Evolutionary conservation across 2,888 invertebrate genomes (phyloP).

Genomic region (Sarcophaga variegata): DNA sequence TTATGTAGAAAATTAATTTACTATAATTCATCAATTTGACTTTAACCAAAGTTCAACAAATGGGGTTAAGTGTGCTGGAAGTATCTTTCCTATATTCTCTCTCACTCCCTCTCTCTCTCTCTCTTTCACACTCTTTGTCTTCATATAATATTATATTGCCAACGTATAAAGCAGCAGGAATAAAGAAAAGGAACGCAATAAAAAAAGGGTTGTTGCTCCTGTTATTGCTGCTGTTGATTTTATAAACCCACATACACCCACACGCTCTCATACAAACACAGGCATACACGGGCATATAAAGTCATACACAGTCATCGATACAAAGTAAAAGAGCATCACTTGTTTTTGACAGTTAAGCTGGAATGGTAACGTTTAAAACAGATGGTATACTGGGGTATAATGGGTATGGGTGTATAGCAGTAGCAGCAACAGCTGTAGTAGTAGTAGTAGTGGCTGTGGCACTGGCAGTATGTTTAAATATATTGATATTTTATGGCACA

Average conservation of each 20-base stretch:
- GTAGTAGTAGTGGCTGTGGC: not conserved
- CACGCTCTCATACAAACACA: not conserved
- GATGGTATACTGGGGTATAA: constrained; percentile 19
- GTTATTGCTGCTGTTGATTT: constrained; percentile 32
- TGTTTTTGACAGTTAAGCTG: constrained; percentile 65
- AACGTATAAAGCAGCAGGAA: not conserved
- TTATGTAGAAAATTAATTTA: constrained; percentile 77
- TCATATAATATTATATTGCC: not conserved
- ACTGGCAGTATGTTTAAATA: constrained; percentile 52
- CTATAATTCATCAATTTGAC: constrained; percentile 79
- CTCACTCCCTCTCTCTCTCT: not conserved
- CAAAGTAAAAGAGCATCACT: constrained; percentile 61
- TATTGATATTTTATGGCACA: constrained; percentile 66
- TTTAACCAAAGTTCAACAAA: constrained; percentile 67
- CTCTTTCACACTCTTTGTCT: not conserved
- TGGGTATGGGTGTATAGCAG: not conserved
- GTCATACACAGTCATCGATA: not conserved
- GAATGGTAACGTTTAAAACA: constrained; percentile 39
- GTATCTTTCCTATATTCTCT: constrained; percentile 6
- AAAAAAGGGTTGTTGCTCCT: constrained; percentile 58
- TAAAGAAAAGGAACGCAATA: constrained; percentile 1
- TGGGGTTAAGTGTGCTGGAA: constrained; percentile 68
- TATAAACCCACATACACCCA: not conserved
- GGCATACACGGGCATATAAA: not conserved
- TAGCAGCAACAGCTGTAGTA: not conserved